phyloP scores from a whole-genome alignment of 1,140 invertebrate species.

The Drosophila pallidifrons region DNA sequence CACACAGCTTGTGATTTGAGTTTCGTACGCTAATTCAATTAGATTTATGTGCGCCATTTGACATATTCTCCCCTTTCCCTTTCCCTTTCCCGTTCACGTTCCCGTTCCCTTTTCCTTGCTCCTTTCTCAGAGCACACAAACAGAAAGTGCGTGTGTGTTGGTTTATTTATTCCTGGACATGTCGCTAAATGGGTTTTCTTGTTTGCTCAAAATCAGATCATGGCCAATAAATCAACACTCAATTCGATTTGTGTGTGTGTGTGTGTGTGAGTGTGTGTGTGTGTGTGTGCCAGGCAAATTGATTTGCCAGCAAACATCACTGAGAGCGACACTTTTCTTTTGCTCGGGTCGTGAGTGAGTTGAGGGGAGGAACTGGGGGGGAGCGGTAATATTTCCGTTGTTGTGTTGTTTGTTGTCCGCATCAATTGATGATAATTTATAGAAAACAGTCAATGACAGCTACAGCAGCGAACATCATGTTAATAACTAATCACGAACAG shows the following conservation, averaged over 20 bases:
- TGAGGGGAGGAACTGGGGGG: neutral
- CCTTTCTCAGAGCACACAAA: too few species aligned
- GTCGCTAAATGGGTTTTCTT: constrained; percentile 76
- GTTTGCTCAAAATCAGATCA: constrained; percentile 79
- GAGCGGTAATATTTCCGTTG: constrained; percentile 20
- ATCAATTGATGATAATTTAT: constrained; percentile 54
- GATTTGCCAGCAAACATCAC: constrained; percentile 45
- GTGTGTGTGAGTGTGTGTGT: too few species aligned
- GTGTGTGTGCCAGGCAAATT: constrained; percentile 43
- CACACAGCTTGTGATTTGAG: constrained; percentile 62
- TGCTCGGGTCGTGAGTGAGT: neutral
- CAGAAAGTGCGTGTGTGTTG: constrained; percentile 28
- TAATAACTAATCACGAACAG: constrained; percentile 56
- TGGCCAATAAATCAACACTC: constrained; percentile 80
- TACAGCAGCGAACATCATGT: constrained; percentile 43
- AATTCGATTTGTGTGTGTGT: constrained; percentile 2
- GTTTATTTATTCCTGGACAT: constrained; percentile 78
- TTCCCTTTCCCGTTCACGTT: too few species aligned
- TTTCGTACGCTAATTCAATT: constrained; percentile 77
- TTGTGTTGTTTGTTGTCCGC: constrained; percentile 30
- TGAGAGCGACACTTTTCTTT: constrained; percentile 27
- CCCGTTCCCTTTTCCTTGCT: neutral
- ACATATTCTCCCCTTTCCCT: constrained; percentile 28
- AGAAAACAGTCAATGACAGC: constrained; percentile 55
- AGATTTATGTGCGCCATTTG: constrained; percentile 78